phyloP scores from a whole-genome alignment of 2,888 invertebrate species.

The Melinaea menophilus region DNA sequence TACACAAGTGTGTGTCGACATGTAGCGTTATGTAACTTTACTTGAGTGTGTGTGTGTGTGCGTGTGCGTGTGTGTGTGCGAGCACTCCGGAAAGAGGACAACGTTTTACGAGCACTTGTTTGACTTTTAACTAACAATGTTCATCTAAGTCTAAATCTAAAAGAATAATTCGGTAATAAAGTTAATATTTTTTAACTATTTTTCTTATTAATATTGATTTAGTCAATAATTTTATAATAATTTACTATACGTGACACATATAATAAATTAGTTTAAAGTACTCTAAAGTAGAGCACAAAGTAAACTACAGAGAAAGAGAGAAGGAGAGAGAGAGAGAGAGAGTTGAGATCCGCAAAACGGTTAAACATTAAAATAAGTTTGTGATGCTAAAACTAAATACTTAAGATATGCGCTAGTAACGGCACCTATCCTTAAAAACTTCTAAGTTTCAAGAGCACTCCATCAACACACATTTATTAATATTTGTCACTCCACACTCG shows the following conservation, averaged over 20 bases:
- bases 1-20: constrained; percentile 5
- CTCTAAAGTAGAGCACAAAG: constrained; percentile 9
- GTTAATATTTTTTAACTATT: too few relatives aligned
- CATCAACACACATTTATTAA: constrained; percentile 38
- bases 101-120: neutral
- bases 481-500: constrained; percentile 49
- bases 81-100: constrained; percentile 2
- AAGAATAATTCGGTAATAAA: too few relatives aligned
- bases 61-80: neutral
- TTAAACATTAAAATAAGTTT: constrained; percentile 69
- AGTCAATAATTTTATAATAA: too few relatives aligned
- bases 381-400: constrained; percentile 58
- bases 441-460: constrained; percentile 35
- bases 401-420: constrained; percentile 47
- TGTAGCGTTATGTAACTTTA: constrained; percentile 10
- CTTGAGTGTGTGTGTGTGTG: neutral
- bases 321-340: too few relatives aligned
- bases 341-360: constrained; percentile 39
- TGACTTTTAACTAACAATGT: neutral
- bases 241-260: too few relatives aligned
- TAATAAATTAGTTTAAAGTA: constrained; percentile 15
- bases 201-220: too few relatives aligned
- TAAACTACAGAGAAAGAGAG: too few relatives aligned
- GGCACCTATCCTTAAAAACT: constrained; percentile 60
- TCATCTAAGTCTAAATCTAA: neutral